Evolutionary conservation across 2,797 vertebrate genomes (phyloP).

Genomic region (Botia almorhae): DNA sequence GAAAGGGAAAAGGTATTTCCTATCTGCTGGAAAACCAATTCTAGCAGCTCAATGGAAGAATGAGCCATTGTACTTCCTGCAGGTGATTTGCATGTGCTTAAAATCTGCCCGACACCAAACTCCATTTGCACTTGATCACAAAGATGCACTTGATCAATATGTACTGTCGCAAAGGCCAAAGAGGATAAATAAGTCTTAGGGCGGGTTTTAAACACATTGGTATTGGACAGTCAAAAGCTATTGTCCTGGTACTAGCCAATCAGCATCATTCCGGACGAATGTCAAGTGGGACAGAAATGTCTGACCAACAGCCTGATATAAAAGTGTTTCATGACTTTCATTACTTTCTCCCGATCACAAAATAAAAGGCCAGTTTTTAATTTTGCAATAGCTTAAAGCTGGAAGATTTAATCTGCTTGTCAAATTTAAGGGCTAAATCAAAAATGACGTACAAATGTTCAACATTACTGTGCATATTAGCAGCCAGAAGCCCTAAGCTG

Average conservation of each 20-base stretch:
- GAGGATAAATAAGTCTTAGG: neutral
- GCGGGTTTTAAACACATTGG: neutral
- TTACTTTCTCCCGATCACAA: neutral
- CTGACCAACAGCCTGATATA: neutral
- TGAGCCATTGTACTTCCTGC: conserved; percentile 4
- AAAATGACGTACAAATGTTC: neutral
- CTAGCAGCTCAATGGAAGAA: neutral
- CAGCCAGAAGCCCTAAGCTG: neutral
- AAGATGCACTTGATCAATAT: no score
- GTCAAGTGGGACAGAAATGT: neutral
- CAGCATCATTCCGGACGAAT: neutral
- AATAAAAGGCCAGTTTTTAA: neutral
- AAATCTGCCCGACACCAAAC: neutral
- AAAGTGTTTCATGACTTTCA: neutral
- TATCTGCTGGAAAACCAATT: conserved; percentile 6
- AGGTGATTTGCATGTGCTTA: neutral
- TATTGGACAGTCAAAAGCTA: neutral
- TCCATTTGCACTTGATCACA: conserved; percentile 7
- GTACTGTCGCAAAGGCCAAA: neutral
- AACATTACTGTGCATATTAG: neutral
- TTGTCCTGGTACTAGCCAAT: neutral
- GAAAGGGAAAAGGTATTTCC: neutral
- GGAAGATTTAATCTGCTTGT: neutral
- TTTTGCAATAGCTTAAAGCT: neutral
- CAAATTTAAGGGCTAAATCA: neutral